Evolutionary conservation across 2,113 vertebrate species (phyloP), one percentile per base, ranked within the genome.

Genomic region (Dipodomys merriami): DNA sequence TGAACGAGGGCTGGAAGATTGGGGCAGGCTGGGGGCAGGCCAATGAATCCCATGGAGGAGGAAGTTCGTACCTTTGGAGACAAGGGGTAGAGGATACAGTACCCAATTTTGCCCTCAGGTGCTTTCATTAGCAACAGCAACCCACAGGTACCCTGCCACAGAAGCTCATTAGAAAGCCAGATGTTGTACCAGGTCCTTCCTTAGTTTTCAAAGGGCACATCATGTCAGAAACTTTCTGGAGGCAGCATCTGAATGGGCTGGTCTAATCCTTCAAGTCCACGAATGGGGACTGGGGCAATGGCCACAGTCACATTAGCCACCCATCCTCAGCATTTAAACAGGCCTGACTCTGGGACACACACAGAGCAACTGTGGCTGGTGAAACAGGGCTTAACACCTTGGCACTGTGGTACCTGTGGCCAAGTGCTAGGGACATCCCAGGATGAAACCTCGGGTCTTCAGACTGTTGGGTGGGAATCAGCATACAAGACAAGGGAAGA

Each of bases 251-350:
- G 39, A 39, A 39, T 39, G 39, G 39, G 39, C 39, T 39, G 13
- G 49, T 27, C 65, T 67, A 65, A 78, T 15, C 23, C 46, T 85
- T 20, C 64, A 16, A 49, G 30, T 69, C 35, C n/a, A 62, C 27
- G n/a, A 27, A 35, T 0, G 2, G 30, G 25, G 39, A n/a, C 16
- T 67, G 27, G 18, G 35, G 13, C 76, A 18, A 20, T 25, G 49
- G 83, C 79, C 39, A 30, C 4, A 91, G 29, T 7, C 62, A 46
- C 27, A 2, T 3, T 12, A 68, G 62, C 30, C 22, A 22, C 4
- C 57, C 27, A n/a, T 25, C 72, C 57, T 29, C 18, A 16, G 29
- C 0, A 1, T 64, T 33, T 0, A 2, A 25, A 53, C 3, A 0
- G 30, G 72, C 22, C 72, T 82, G 53, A 71, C 64, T 27, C 81